Evolutionary conservation across 2,888 invertebrate genomes (phyloP).

Genomic region (Andrena praecox): DNA sequence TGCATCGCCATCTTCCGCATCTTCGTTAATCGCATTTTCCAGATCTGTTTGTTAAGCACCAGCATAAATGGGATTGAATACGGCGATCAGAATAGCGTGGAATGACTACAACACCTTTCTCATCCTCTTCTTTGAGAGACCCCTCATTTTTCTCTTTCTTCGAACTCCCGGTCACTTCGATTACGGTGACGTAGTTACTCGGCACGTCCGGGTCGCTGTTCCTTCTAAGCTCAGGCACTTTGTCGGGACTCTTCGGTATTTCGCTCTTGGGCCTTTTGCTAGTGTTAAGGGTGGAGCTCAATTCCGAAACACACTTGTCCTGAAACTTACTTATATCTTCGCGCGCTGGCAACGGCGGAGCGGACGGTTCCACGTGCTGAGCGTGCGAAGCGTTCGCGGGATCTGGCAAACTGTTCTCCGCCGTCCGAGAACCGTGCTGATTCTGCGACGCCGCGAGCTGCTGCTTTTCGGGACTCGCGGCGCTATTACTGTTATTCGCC

Average conservation of each 20-base stretch:
- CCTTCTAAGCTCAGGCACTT: slow-evolving; percentile 81
- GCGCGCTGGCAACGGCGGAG: slow-evolving; percentile 81
- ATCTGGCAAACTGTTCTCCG: slow-evolving; percentile 55
- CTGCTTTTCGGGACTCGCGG: slow-evolving; percentile 85
- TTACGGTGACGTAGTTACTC: slow-evolving; percentile 93
- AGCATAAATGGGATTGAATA: slow-evolving; percentile 25
- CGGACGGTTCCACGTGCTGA: slow-evolving; percentile 75
- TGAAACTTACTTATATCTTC: slow-evolving; percentile 83
- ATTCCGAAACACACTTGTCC: slow-evolving; percentile 84
- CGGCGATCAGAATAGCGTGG: background rate
- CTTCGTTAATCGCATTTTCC: slow-evolving; percentile 83
- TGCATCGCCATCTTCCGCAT: slow-evolving; percentile 83
- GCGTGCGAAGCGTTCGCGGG: slow-evolving; percentile 50
- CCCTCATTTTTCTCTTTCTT: slow-evolving; percentile 82
- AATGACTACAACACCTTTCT: slow-evolving; percentile 80
- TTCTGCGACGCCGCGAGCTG: slow-evolving; percentile 69
- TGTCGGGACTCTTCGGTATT: slow-evolving; percentile 82
- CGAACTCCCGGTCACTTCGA: slow-evolving; percentile 92
- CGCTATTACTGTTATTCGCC: slow-evolving; percentile 72
- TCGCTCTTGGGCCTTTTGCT: slow-evolving; percentile 83
- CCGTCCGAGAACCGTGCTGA: slow-evolving; percentile 65
- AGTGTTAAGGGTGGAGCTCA: slow-evolving; percentile 81
- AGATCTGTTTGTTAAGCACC: slow-evolving; percentile 68
- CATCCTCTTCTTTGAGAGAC: slow-evolving; percentile 86
- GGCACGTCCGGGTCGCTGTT: slow-evolving; percentile 85